Evolutionary conservation across 2,797 vertebrate genomes (phyloP).

Genomic region (Sebastes cheni): DNA sequence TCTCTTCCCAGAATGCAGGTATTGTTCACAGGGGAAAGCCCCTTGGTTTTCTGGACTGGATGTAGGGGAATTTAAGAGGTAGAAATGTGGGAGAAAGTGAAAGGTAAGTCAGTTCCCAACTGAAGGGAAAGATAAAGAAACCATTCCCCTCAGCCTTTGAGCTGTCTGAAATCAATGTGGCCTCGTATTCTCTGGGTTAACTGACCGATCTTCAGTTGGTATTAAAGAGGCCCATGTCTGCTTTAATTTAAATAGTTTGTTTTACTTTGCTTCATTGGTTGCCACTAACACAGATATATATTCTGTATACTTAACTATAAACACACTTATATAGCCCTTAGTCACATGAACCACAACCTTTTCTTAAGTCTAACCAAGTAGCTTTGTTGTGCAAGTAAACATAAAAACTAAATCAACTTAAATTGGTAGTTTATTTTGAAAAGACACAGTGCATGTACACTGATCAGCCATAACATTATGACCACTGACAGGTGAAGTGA

Average conservation of each 20-base stretch:
- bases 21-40: constrained; percentile 41
- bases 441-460: no score
- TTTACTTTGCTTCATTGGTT: not conserved
- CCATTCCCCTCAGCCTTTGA: not conserved
- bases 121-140: not conserved
- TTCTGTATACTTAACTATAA: not conserved
- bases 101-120: not conserved
- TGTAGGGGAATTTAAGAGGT: not conserved
- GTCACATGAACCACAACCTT: no score
- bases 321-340: not conserved
- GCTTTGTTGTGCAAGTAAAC: no score
- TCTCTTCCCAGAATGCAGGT: constrained; percentile 42
- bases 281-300: not conserved
- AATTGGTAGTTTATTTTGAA: no score
- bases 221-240: not conserved
- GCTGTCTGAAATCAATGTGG: not conserved
- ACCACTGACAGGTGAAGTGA: no score
- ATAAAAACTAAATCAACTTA: no score
- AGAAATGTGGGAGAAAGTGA: not conserved
- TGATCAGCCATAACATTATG: fast-evolving
- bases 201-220: not conserved
- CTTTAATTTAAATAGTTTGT: not conserved
- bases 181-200: not conserved
- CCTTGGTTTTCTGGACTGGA: not conserved
- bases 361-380: no score